Conservation (phyloP, 1,140 invertebrate genomes). For the Solen grandis region DNA sequence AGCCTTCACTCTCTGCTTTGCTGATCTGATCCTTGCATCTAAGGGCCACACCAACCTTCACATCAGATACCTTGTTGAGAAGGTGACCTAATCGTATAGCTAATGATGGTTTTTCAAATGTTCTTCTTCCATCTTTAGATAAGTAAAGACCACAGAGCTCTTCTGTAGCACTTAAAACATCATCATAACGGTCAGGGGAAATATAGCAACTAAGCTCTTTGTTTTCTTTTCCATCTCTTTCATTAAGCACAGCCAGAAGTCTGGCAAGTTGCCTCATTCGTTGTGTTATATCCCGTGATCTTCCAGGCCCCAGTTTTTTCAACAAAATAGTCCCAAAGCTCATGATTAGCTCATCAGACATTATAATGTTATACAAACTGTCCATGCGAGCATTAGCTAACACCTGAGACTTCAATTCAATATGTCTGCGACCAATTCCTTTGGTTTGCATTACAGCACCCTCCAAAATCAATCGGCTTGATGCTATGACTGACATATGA, state of each 20-base stretch:
- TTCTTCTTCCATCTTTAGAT: constrained; percentile 10
- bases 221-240: neutral
- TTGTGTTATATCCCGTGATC: constrained; percentile 6
- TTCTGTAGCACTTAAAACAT: neutral
- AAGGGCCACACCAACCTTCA: no score
- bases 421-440: no score
- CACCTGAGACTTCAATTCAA: no score
- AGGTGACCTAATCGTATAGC: constrained; percentile 12
- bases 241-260: neutral
- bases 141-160: constrained; percentile 8
- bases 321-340: neutral
- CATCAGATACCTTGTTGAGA: constrained; percentile 7
- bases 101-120: constrained; percentile 12
- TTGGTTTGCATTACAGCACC: no score
- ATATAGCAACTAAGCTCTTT: neutral
- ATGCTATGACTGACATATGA: no score
- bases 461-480: no score
- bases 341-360: neutral
- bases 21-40: neutral
- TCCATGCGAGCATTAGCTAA: no score
- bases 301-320: neutral
- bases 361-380: neutral
- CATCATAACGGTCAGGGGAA: neutral
- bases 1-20: neutral
- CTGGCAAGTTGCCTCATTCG: neutral